Base-by-base conservation (phyloP, 2,797 vertebrate genomes). In the Percopsis omiscomaycus region DNA sequence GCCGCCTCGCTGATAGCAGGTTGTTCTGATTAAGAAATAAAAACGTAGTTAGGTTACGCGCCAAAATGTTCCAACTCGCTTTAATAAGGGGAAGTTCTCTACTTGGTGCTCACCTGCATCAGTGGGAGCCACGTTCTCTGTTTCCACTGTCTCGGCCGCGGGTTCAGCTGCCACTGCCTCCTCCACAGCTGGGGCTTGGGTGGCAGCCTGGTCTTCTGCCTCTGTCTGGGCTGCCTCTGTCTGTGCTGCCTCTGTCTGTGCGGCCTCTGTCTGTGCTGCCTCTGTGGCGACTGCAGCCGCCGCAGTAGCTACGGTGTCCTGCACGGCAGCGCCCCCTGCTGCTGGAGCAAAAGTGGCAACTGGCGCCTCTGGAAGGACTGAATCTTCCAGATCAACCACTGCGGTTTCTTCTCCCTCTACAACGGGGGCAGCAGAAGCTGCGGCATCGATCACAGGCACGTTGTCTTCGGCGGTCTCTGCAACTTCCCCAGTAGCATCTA, bases 91-190 rank as follows among this genome's bases (percentile, higher is more conserved):
- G 22, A 22, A 22, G 22, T 22, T 37, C 4, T 5, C 32, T 37
- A 37, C 5, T 37, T 37, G 32, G 32, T 6, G 11, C 37, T 71
- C 11, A 91, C 90, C 90, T 72, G 86, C 79, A 73, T 86, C 81
- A 10, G 77, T 81, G 57, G 73, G 73, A 55, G 65, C 79, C 47
- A 81, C 83, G 61, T 85, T 89, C 51, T 76, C 86, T n/a, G 83
- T 69, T 53, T 84, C 89, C 58, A 79, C 45, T 2, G 76, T 61
- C 75, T 90, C 90, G 9, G 71, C 57, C 0, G 55, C 64, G 3
- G 64, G 65, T 47, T 65, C 53, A 8, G 42, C 56, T 0, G 73
- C 60, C 13, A 37, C 54, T 12, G 16, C 61, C 10, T 61, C 68
- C 37, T 60, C 66, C 57, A 44, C 44, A 47, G 16, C 69, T 22